Base-by-base conservation (phyloP, 2,888 invertebrate species). In the Caenorhabditis afra region DNA sequence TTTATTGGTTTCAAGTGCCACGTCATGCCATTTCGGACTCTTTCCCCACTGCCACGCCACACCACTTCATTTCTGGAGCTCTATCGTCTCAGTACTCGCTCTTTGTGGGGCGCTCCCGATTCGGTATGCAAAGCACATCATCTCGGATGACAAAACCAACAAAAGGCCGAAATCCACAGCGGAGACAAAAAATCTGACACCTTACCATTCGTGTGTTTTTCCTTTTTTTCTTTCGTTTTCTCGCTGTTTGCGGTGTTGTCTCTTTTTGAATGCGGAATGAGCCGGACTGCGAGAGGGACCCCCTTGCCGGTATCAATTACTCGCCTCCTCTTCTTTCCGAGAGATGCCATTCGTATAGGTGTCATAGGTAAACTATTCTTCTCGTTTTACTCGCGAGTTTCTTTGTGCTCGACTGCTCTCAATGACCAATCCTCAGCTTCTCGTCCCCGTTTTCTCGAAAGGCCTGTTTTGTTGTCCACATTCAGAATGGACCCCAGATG, bases 81-180 rank as follows among this genome's bases (percentile, higher is more conserved):
- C 59, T 68, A 39, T 49, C 39, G 52, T 49, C 58, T 58, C 55
- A 66, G 66, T 66, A 66, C 55, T 55, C 53, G 1, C 59, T 58
- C 58, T 70, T 61, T 52, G 52, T 53, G 41, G n/a, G n/a, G n/a
- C n/a, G n/a, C n/a, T n/a, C n/a, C n/a, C 61, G 70, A 70, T 70
- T 70, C 58, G 53, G 53, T 70, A 70, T 52, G 58, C 70, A 59
- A 61, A 52, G 59, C 70, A 68, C 67, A 58, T 68, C 70, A 53
- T 70, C 70, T 70, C 70, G 70, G 52, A 70, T 70, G 61, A 70
- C 70, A 70, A 70, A 70, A 70, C 53, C 58, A 70, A 70, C 70
- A 70, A 70, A 70, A 70, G 68, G 49, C 22, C 45, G 67, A 70
- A 70, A 70, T 70, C 61, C 50, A 70, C 50, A 70, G 59, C 52